phyloP scores from a whole-genome alignment of 1,140 invertebrate species.

The Philopotamus ludificatus region DNA sequence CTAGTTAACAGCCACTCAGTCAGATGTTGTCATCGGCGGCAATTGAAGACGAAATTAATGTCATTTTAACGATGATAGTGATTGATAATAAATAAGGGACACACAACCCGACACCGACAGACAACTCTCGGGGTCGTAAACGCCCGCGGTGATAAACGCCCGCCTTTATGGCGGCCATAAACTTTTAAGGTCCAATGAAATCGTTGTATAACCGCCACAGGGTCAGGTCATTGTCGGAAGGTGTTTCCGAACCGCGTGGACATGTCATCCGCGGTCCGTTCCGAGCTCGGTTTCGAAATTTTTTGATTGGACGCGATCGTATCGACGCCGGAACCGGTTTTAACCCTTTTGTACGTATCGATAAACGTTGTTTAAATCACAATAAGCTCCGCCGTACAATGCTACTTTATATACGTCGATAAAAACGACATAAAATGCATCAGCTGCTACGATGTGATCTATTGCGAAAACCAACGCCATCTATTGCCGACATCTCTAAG shows the following conservation, averaged over 20 bases:
- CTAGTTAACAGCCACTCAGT: not conserved
- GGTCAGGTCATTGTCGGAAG: constrained; percentile 19
- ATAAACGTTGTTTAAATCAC: no score
- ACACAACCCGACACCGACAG: constrained; percentile 6
- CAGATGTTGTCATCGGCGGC: not conserved
- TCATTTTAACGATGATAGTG: constrained; percentile 29
- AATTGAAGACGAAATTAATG: constrained; percentile 26
- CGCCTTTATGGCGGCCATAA: constrained; percentile 37
- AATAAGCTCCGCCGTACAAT: no score
- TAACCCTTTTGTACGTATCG: no score
- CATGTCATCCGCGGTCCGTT: no score
- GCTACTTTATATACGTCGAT: no score
- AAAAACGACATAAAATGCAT: no score
- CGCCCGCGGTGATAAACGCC: constrained; percentile 39
- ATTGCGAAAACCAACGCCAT: no score
- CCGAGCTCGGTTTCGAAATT: no score
- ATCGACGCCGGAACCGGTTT: no score
- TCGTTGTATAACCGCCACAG: constrained; percentile 32
- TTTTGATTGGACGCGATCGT: no score
- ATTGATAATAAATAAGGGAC: constrained; percentile 41
- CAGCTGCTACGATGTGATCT: no score
- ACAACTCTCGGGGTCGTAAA: constrained; percentile 19
- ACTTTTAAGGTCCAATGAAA: constrained; percentile 37
- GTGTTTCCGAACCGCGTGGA: constrained; percentile 16
- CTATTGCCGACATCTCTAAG: no score